Evolutionary conservation across 2,888 invertebrate genomes (phyloP), one percentile per base, ranked within the genome.

Genomic region (Caenorhabditis plicata): DNA sequence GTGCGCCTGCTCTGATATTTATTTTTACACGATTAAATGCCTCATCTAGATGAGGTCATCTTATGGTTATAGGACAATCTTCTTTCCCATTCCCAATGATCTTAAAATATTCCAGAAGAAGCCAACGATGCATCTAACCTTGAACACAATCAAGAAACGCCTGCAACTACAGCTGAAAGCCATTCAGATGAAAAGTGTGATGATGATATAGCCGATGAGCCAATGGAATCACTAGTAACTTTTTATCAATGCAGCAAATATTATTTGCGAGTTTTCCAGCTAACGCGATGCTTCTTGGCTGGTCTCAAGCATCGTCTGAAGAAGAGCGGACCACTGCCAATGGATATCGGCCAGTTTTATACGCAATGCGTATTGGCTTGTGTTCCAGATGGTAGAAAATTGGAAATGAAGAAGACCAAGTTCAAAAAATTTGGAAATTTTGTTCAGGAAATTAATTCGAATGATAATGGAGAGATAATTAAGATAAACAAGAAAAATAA

Each of bases 341-440:
- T 72, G 43, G 78, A 78, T 47, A 75, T 72, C 22, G 78, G 78
- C 0, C 77, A 68, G 41, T 69, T 69, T 44, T 69, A 69, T 31
- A 50, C 66, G 0, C 60, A 64, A 43, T 64, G 51, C 31, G 47
- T 69, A 2, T 47, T 71, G 0, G 27, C 63, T 11, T 70, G 69
- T 46, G 64, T 72, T 7, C 78, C 78, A 3, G 62, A 63, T 8
- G 69, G 68, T 19, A 48, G 57, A 2, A 49, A 57, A 27, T 43
- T 78, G 41, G 78, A 78, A 33, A 71, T 78, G 63, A 78, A 78
- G 49, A 78, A 75, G 51, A 78, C 78, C 2, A 68, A 68, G 39
- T 75, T 62, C 64, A 77, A 78, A 49, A 78, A 78, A 55, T 78
- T 78, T 44, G 66, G 64, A 42, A 70, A 56, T 0, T 78, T 78